These are phyloP conservation scores for Rostratula benghalensis DNA, from an alignment of 2,113 vertebrate genomes.

Conservation along the genomic window DNA sequence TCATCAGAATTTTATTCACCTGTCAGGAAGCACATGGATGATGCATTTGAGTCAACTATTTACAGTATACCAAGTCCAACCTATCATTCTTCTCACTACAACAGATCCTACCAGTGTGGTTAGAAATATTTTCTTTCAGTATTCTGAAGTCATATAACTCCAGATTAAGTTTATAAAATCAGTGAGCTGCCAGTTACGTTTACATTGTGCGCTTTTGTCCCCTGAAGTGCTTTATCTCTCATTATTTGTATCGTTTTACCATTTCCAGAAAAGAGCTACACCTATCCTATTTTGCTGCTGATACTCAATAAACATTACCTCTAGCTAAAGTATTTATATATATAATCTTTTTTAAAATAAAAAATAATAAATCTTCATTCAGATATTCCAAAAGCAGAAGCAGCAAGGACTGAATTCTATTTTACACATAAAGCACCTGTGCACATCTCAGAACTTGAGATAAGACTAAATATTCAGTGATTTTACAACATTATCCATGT, in stretches of 20 bases:
- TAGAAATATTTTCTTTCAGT: neutral
- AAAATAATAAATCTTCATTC: neutral
- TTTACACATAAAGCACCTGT: neutral
- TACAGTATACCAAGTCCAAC: neutral
- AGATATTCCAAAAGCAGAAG: neutral
- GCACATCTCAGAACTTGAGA: neutral
- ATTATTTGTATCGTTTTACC: neutral
- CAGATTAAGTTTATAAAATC: neutral
- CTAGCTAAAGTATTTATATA: neutral
- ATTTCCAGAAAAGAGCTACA: neutral
- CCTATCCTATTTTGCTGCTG: neutral
- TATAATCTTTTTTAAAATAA: neutral
- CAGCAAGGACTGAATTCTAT: neutral
- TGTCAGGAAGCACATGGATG: neutral
- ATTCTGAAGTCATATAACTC: neutral
- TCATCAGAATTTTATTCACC: neutral
- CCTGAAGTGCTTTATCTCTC: neutral
- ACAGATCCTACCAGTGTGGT: neutral
- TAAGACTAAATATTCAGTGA: neutral
- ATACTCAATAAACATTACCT: neutral
- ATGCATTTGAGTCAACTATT: neutral
- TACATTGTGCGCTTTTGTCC: neutral
- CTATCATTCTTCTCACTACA: neutral
- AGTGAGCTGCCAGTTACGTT: neutral
- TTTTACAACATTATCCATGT: neutral